Evolutionary conservation across 2,797 vertebrate species (phyloP).

Genomic region (Falco concolor): DNA sequence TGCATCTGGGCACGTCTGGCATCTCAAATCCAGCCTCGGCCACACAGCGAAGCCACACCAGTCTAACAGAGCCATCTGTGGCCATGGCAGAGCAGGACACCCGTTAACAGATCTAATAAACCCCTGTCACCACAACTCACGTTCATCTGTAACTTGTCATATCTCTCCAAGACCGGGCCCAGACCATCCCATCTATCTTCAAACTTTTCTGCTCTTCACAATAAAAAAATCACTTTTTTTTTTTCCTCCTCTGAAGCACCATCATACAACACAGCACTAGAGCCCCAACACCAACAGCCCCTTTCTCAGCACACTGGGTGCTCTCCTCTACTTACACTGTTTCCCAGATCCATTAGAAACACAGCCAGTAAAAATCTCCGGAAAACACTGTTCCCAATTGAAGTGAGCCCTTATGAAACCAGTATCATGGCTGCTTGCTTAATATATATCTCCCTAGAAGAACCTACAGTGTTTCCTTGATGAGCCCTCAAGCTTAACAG

Average conservation of each 20-base stretch:
- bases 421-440: background rate
- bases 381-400: background rate
- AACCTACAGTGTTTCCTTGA: constrained; percentile 23
- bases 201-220: background rate
- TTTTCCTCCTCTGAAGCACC: background rate
- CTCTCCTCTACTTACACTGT: background rate
- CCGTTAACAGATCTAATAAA: rapidly evolving
- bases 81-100: background rate
- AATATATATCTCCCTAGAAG: background rate
- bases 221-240: background rate
- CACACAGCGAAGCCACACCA: rapidly evolving
- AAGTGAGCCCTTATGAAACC: background rate
- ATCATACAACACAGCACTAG: background rate
- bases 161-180: background rate
- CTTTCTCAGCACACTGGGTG: background rate
- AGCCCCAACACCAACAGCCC: background rate
- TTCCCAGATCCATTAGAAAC: background rate
- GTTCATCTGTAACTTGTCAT: background rate
- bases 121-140: background rate
- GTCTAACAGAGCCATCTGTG: background rate
- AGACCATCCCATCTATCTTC: background rate
- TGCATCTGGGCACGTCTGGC: rapidly evolving
- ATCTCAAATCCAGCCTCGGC: background rate
- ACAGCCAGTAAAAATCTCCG: background rate
- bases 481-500: constrained; percentile 42